Evolutionary conservation across 2,797 vertebrate species (phyloP).

Genomic region (Sebastes itinus): DNA sequence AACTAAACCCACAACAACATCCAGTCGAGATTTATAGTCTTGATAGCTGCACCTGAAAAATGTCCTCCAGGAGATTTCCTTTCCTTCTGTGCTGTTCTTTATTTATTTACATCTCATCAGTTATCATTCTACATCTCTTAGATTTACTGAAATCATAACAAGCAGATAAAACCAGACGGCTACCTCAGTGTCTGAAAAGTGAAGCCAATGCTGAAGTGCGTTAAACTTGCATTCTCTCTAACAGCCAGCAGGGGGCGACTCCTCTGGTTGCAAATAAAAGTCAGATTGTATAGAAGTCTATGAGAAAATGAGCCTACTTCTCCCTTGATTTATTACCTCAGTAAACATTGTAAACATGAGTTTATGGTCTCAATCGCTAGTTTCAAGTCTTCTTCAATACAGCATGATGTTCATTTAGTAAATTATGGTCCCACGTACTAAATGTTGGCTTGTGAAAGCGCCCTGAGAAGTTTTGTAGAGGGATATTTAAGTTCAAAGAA

Average conservation of each 20-base stretch:
- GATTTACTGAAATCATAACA: not conserved
- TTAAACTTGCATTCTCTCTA: too few species aligned
- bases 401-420: too few species aligned
- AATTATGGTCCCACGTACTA: too few species aligned
- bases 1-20: conserved; percentile 22
- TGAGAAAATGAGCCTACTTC: too few species aligned
- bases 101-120: not conserved
- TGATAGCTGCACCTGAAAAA: conserved; percentile 15
- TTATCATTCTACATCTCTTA: not conserved
- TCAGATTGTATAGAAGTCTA: too few species aligned
- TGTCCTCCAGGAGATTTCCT: not conserved
- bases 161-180: not conserved
- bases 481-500: not conserved
- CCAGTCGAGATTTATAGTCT: conserved; percentile 8
- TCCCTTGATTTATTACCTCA: too few species aligned
- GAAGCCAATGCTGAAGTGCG: not conserved
- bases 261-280: too few species aligned
- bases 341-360: too few species aligned
- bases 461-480: not conserved
- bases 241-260: too few species aligned
- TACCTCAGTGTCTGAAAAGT: accelerated
- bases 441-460: too few species aligned
- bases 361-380: too few species aligned
- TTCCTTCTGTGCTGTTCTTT: not conserved
- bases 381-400: too few species aligned